phyloP scores from a whole-genome alignment of 1,140 invertebrate genomes.

The Aplysia californica region DNA sequence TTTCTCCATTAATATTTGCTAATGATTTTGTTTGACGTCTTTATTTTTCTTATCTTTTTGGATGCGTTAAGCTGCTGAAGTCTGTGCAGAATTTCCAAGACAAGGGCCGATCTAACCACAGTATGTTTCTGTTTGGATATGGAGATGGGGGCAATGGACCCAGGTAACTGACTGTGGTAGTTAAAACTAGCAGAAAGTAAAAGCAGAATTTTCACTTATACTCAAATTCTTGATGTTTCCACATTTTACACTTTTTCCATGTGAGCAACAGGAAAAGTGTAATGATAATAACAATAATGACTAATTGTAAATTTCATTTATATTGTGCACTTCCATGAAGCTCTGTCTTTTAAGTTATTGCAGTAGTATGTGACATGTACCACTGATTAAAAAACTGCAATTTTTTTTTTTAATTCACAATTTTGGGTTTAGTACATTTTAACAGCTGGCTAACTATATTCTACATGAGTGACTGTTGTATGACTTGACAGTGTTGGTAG shows the following conservation, averaged over 20 bases:
- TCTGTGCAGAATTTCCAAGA: constrained; percentile 70
- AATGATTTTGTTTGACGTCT: too few species aligned
- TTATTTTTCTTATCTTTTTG: not conserved
- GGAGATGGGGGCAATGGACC: constrained; percentile 74
- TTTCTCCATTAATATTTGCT: too few species aligned
- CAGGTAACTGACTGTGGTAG: constrained; percentile 55
- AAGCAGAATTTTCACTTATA: too few species aligned
- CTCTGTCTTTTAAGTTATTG: too few species aligned
- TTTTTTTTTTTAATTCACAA: too few species aligned
- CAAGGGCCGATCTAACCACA: constrained; percentile 70
- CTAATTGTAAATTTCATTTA: too few species aligned
- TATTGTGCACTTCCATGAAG: not conserved
- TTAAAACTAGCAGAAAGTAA: not conserved
- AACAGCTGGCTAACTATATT: not conserved
- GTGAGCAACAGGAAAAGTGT: too few species aligned
- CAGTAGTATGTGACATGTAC: too few species aligned
- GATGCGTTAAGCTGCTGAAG: constrained; percentile 65
- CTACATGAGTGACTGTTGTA: not conserved
- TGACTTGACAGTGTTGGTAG: not conserved
- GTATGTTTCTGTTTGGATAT: constrained; percentile 70
- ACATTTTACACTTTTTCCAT: too few species aligned
- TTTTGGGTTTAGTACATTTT: not conserved
- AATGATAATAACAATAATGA: too few species aligned
- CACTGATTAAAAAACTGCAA: too few species aligned
- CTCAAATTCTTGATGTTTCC: too few species aligned